Conservation (phyloP, 2,888 invertebrate genomes). For the Cephus rjabovi region DNA sequence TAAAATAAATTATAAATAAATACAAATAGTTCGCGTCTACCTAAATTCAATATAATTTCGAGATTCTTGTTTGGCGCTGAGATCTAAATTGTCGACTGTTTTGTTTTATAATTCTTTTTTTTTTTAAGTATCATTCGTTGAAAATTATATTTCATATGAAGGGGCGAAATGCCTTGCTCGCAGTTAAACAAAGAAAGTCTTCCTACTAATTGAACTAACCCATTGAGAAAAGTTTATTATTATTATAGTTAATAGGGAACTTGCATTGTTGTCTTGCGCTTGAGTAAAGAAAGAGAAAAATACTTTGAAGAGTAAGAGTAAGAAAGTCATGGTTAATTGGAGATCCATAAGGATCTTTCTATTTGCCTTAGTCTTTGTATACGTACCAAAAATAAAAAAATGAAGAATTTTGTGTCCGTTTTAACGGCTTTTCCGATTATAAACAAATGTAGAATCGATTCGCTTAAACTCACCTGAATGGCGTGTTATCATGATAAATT, state of each 20-base stretch:
- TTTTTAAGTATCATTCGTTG: conserved; percentile 47
- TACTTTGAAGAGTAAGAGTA: background rate
- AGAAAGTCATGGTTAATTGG: background rate
- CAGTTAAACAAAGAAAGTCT: conserved; percentile 39
- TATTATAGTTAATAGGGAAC: conserved; percentile 52
- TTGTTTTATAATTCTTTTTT: conserved; percentile 19
- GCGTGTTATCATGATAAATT: too few species aligned
- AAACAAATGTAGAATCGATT: too few species aligned
- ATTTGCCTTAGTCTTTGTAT: too few species aligned
- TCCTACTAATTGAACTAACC: conserved; percentile 52
- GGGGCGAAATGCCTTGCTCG: conserved; percentile 26
- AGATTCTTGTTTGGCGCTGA: conserved; percentile 49
- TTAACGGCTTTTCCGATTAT: too few species aligned
- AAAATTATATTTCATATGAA: conserved; percentile 7
- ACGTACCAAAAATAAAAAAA: too few species aligned
- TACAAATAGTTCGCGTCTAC: conserved; percentile 64
- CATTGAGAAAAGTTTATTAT: conserved; percentile 35
- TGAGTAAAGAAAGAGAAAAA: background rate
- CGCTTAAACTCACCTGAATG: too few species aligned
- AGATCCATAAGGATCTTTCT: too few species aligned
- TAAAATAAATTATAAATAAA: conserved; percentile 67
- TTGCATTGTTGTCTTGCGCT: conserved; percentile 42
- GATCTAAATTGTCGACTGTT: conserved; percentile 42
- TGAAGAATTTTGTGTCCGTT: too few species aligned
- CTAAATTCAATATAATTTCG: conserved; percentile 61